Evolutionary conservation across 2,888 invertebrate genomes (phyloP).

Genomic region (Cyclophora albipunctata): DNA sequence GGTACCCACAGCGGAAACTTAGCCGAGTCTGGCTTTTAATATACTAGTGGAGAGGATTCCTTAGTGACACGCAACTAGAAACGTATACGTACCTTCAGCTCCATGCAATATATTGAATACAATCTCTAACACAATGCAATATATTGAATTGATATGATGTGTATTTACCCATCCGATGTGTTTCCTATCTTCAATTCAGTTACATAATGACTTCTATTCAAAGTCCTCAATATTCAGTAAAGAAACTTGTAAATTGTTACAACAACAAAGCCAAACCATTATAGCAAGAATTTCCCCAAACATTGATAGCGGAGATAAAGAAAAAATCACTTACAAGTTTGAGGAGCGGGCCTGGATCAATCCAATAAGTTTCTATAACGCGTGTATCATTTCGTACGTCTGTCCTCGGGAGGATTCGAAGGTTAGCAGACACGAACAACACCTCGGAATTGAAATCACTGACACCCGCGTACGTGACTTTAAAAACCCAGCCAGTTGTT

Average conservation of each 20-base stretch:
- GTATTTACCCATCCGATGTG: too few relatives aligned
- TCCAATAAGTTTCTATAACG: constrained; percentile 4
- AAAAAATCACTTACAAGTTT: not conserved
- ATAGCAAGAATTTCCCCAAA: too few relatives aligned
- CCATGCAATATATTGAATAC: too few relatives aligned
- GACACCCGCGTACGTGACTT: constrained; percentile 53
- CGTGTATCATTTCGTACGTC: constrained; percentile 28
- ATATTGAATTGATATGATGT: too few relatives aligned
- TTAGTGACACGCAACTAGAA: constrained; percentile 18
- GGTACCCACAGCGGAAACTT: not conserved
- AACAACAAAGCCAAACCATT: too few relatives aligned
- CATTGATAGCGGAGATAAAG: not conserved
- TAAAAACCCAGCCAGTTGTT: constrained; percentile 50
- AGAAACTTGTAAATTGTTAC: too few relatives aligned
- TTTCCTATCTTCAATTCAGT: too few relatives aligned
- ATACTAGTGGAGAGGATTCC: constrained; percentile 16
- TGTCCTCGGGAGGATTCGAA: constrained; percentile 32
- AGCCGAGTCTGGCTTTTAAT: not conserved
- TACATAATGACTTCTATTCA: too few relatives aligned
- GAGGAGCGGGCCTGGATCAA: not conserved
- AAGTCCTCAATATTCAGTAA: too few relatives aligned
- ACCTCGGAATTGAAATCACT: constrained; percentile 62
- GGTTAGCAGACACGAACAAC: constrained; percentile 34
- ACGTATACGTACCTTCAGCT: constrained; percentile 1
- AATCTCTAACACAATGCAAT: too few relatives aligned